Conservation (phyloP, 1,140 invertebrate species). For the Drosophila dunni region DNA sequence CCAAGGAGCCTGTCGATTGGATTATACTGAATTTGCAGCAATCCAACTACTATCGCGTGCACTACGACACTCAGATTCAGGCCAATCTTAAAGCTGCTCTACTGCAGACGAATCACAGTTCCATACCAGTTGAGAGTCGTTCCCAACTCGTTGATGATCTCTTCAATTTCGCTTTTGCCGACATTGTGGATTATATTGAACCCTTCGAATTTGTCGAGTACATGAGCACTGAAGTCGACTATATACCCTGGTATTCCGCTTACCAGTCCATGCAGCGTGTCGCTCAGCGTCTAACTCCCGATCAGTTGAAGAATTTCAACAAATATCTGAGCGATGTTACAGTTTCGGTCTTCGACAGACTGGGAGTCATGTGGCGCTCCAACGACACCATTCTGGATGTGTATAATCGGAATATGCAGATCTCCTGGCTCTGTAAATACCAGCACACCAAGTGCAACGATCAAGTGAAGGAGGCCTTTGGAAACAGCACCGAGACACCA, state of each 20-base stretch:
- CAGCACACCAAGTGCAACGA: conserved; percentile 83
- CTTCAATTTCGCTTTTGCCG: conserved; percentile 88
- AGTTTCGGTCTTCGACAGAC: conserved; percentile 37
- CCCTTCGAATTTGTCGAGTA: conserved; percentile 86
- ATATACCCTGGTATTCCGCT: conserved; percentile 86
- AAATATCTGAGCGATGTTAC: conserved; percentile 55
- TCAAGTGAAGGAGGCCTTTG: conserved; percentile 47
- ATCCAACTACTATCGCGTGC: conserved; percentile 88
- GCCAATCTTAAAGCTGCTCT: conserved; percentile 84
- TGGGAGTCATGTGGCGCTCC: conserved; percentile 42
- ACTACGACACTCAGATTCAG: conserved; percentile 87
- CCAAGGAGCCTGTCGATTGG: conserved; percentile 77
- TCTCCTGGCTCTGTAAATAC: conserved; percentile 86
- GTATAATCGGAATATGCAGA: conserved; percentile 75
- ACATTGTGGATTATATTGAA: conserved; percentile 85
- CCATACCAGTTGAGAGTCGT: conserved; percentile 89
- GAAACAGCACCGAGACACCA: conserved; percentile 38
- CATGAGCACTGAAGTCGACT: conserved; percentile 85
- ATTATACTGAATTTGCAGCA: conserved; percentile 85
- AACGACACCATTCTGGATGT: conserved; percentile 67
- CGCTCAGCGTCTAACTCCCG: conserved; percentile 41
- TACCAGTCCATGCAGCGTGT: conserved; percentile 52
- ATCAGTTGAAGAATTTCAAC: conserved; percentile 54
- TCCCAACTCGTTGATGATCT: conserved; percentile 92
- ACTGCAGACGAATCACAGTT: conserved; percentile 71